Conservation (phyloP, 1,140 invertebrate genomes). For the Hylyphantes graminicola region DNA sequence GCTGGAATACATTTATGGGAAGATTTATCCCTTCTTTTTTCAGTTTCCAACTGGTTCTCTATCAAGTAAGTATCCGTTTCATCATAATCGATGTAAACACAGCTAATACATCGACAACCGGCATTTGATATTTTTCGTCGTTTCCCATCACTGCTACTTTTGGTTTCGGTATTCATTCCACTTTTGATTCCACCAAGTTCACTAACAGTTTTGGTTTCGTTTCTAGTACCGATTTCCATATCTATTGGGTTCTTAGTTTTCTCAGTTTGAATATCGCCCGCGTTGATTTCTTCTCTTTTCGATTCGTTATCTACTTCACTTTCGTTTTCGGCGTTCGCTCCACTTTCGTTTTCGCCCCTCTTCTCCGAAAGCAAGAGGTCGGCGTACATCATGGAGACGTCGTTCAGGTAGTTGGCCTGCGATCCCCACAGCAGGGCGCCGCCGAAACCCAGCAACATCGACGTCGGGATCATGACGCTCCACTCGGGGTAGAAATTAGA, state of each 20-base stretch:
- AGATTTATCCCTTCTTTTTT: too few species aligned
- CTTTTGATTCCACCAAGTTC: too few species aligned
- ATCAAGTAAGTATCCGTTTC: too few species aligned
- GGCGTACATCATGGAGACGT: conserved; percentile 64
- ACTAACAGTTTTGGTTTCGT: neutral
- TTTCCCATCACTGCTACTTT: too few species aligned
- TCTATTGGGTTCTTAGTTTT: neutral
- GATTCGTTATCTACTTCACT: neutral
- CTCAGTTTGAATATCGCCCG: neutral
- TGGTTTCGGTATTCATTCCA: too few species aligned
- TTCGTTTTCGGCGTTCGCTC: neutral
- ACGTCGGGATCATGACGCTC: conserved; percentile 67
- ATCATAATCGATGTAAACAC: too few species aligned
- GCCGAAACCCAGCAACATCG: conserved; percentile 68
- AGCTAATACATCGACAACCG: too few species aligned
- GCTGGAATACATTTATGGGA: too few species aligned
- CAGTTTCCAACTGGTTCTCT: too few species aligned
- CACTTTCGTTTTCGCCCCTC: neutral
- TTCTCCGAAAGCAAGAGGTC: neutral
- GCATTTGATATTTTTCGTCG: too few species aligned
- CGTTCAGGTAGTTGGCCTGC: conserved; percentile 71
- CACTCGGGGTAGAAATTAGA: conserved; percentile 67
- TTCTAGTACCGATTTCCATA: neutral
- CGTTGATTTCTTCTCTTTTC: neutral
- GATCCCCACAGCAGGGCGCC: conserved; percentile 72